Base-by-base conservation (phyloP, 2,797 vertebrate genomes). In the Sebastes iracundus region DNA sequence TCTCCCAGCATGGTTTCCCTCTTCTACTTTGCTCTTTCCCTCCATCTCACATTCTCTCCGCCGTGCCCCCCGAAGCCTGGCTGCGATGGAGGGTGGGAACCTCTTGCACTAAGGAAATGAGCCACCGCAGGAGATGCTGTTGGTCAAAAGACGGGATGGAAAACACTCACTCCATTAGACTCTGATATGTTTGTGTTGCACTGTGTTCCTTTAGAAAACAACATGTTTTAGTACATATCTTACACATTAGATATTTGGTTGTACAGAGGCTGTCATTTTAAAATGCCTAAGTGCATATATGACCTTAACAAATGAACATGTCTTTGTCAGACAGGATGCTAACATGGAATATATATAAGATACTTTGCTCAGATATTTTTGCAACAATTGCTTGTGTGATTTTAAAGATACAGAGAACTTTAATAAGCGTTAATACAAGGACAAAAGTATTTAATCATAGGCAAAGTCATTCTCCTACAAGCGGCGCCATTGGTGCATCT, bases 1-100 rank as follows among this genome's bases (percentile, higher is more conserved):
- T 94, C 92, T 93, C 94, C 90, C 95, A 94, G 94, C 94, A 91
- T 95, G 95, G 93, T 90, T 93, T 90, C 91, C 93, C 92, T 93
- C 93, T 68, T 83, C 92, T 91, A 83, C 93, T 94, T 93, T 92
- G 85, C 91, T 90, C 82, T 90, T 87, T 91, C 90, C 86, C 89
- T 92, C 90, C 88, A 92, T 91, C 86, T 87, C 84, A 28, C 87
- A 88, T 88, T 93, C 83, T 79, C 80, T 90, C 86, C 87, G 70
- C 77, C 85, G 65, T 87, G 79, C 90, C 87, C 91, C 91, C 89
- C 72, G 80, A 91, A 90, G 90, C 90, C 88, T 38, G 79, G 78
- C 87, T 90, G 81, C 82, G 68, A 87, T 87, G 88, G 80, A 93
- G 86, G 85, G 88, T 90, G 88, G 88, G 90, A 92, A 91, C 89